These are phyloP conservation scores for Avahi laniger DNA, from an alignment of 2,797 vertebrate genomes.

Conservation along the genomic window DNA sequence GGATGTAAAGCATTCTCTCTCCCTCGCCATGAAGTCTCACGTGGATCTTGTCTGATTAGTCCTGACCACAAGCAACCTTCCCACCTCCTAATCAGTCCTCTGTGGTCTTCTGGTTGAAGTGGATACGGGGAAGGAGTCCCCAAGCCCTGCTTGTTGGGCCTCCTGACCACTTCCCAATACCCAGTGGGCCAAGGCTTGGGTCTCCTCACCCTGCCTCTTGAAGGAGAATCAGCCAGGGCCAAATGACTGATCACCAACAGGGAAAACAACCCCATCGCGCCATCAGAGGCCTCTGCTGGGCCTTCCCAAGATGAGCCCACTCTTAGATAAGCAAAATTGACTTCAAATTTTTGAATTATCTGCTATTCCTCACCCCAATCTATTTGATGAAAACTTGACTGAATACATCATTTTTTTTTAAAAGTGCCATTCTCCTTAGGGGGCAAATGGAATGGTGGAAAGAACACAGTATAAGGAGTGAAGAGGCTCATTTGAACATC, in stretches of 20 bases:
- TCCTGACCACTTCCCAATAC: not conserved
- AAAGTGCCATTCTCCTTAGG: not conserved
- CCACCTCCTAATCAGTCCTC: not conserved
- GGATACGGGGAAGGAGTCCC: accelerated
- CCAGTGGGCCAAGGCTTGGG: not conserved
- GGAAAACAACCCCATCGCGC: not conserved
- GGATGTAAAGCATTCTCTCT: not conserved
- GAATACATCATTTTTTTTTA: not conserved
- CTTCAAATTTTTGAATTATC: not conserved
- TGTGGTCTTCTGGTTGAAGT: not conserved
- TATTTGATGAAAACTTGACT: not conserved
- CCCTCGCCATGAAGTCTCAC: not conserved
- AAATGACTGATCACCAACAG: not conserved
- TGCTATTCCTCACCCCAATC: not conserved
- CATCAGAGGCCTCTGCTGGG: not conserved
- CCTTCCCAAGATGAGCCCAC: not conserved
- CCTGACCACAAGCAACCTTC: not conserved
- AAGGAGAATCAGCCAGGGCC: not conserved
- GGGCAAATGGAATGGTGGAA: not conserved
- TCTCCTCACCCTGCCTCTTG: not conserved
- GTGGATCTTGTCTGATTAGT: not conserved
- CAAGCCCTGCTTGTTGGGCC: not conserved
- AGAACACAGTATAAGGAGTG: not conserved
- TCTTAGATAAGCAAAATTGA: not conserved
- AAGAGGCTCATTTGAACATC: not conserved